These are phyloP conservation scores for Zosterops japonicus DNA, from an alignment of 2,113 vertebrate species.

Conservation along the genomic window DNA sequence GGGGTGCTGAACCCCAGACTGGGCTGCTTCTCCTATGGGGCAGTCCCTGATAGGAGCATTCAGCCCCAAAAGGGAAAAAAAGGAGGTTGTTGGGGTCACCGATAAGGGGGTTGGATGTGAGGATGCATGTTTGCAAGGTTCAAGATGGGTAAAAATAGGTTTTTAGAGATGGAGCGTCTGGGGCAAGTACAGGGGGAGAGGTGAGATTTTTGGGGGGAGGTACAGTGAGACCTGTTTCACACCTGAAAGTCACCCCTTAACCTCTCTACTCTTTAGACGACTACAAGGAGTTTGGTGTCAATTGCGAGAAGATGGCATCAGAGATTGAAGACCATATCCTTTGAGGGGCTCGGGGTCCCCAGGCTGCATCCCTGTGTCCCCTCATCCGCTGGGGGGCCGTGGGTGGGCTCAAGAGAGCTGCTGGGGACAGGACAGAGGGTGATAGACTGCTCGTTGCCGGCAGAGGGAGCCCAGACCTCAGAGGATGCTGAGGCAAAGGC, in stretches of 20 bases:
- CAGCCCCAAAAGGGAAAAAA: background rate
- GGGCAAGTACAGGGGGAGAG: background rate
- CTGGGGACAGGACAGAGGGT: background rate
- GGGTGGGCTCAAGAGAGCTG: fast-evolving
- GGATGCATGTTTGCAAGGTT: background rate
- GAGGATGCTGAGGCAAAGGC: background rate
- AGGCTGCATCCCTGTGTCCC: background rate
- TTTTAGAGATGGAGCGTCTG: background rate
- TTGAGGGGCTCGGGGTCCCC: background rate
- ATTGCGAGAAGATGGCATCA: constrained; percentile 92
- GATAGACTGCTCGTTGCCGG: background rate
- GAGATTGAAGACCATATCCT: constrained; percentile 99
- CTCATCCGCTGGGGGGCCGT: background rate
- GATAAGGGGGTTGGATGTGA: background rate
- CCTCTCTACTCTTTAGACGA: constrained; percentile 75
- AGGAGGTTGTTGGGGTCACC: background rate
- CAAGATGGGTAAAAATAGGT: background rate
- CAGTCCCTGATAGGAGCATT: background rate
- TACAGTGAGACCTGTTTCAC: background rate
- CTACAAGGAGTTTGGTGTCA: constrained; percentile 86
- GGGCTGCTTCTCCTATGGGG: background rate
- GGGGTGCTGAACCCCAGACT: background rate
- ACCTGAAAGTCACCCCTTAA: background rate
- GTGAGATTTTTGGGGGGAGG: background rate
- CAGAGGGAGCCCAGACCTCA: constrained; percentile 47